Evolutionary conservation across 2,888 invertebrate species (phyloP).

Genomic region (Heliconius charithonia): DNA sequence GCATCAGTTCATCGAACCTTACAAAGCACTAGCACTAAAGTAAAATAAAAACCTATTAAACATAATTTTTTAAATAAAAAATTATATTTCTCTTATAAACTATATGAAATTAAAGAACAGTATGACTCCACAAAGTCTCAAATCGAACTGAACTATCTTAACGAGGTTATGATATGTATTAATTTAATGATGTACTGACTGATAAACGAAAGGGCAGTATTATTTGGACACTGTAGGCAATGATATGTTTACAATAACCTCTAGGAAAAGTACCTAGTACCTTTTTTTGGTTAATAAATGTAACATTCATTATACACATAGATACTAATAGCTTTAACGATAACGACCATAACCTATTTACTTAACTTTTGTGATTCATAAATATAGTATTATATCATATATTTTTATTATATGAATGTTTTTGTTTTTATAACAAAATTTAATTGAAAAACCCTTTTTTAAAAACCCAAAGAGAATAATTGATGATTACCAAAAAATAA

Average conservation of each 20-base stretch:
- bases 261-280: conserved; percentile 51
- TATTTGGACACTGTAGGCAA: conserved; percentile 37
- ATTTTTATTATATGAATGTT: not conserved
- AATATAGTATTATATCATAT: not conserved
- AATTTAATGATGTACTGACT: conserved; percentile 45
- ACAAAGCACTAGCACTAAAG: conserved; percentile 15
- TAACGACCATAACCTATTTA: conserved; percentile 23
- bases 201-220: conserved; percentile 46
- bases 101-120: conserved; percentile 20
- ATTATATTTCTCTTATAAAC: not conserved
- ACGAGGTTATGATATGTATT: conserved; percentile 40
- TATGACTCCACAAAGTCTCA: conserved; percentile 38
- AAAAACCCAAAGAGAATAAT: not conserved
- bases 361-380: not conserved
- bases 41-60: too few species aligned
- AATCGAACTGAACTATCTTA: conserved; percentile 44
- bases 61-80: too few species aligned
- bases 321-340: conserved; percentile 29
- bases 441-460: not conserved
- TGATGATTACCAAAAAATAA: not conserved
- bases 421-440: not conserved
- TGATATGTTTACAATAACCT: conserved; percentile 42
- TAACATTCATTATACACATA: conserved; percentile 13
- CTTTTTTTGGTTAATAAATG: conserved; percentile 42
- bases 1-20: conserved; percentile 16